Evolutionary conservation across 2,888 invertebrate genomes (phyloP), one percentile per base, ranked within the genome.

Genomic region (Hoplodrina blanda): DNA sequence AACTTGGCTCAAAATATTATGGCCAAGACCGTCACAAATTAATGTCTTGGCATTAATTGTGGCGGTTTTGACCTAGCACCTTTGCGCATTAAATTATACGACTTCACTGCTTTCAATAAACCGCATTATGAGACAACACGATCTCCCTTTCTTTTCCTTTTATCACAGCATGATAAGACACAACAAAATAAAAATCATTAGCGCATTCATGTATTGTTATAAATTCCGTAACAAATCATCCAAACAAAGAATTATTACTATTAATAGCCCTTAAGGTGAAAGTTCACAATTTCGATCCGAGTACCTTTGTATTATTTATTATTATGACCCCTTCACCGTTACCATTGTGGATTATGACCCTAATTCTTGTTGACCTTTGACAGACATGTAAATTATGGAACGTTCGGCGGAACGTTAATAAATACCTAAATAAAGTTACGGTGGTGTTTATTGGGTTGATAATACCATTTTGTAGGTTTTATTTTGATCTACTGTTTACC

Each of bases 331-430:
- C 79, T 81, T 82, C 78, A 71, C 86, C 84, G 85, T 88, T 88
- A 85, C 82, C 81, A 85, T 87, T 87, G 83, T 87, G 72, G 81
- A 85, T 84, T 84, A 85, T 87, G 89, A 85, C 90, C 90, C 84
- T 90, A 91, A 91, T 91, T 89, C 85, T 78, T 74, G 69, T 78
- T 88, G 87, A 90, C 88, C 90, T 90, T 85, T 89, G 85, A 83
- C 85, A 74, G 73, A 81, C 64, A 75, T 72, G 74, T 86, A 88
- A n/a, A 89, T 89, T 85, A 88, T 74, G 72, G 79, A 80, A 55
- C 59, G 55, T 76, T 83, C 80, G 67, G 74, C 70, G 63, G 67
- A 82, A n/a, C n/a, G n/a, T n/a, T n/a, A n/a, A n/a, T n/a, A n/a
- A 80, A 81, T 69, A 67, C 73, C 80, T 69, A 67, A 75, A 81